Conservation (phyloP, 1,140 invertebrate genomes). For the Notospermus geniculatus region DNA sequence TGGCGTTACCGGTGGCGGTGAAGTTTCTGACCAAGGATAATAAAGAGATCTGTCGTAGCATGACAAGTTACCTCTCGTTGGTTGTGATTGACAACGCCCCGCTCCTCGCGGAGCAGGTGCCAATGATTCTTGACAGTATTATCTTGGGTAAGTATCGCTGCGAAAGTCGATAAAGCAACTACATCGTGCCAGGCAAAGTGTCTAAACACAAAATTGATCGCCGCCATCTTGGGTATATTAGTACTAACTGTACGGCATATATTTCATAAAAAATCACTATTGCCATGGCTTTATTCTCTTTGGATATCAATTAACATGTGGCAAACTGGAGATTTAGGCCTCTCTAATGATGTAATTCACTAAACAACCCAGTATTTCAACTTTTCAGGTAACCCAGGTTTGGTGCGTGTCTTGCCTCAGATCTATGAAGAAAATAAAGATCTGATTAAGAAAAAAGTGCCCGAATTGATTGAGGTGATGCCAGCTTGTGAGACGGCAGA, state of each 20-base stretch:
- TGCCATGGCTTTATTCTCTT: too few species aligned
- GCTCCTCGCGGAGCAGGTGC: slow-evolving; percentile 78
- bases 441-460: slow-evolving; percentile 78
- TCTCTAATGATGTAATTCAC: too few species aligned
- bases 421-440: slow-evolving; percentile 83
- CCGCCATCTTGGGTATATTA: too few species aligned
- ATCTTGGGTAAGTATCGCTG: slow-evolving; percentile 66
- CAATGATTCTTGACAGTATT: slow-evolving; percentile 85
- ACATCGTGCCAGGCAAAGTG: too few species aligned
- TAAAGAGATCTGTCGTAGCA: slow-evolving; percentile 80
- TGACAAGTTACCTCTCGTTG: slow-evolving; percentile 86
- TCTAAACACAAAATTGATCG: too few species aligned
- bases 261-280: too few species aligned
- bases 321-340: too few species aligned
- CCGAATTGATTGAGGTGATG: slow-evolving; percentile 75
- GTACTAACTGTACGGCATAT: too few species aligned
- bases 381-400: slow-evolving; percentile 74
- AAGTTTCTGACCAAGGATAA: slow-evolving; percentile 89
- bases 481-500: slow-evolving; percentile 79
- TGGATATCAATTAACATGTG: too few species aligned
- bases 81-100: slow-evolving; percentile 89
- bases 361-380: too few species aligned
- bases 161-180: too few species aligned
- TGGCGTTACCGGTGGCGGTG: slow-evolving; percentile 83
- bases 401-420: slow-evolving; percentile 81